Conservation (phyloP, 1,140 invertebrate species). For the Caenorhabditis remanei region DNA sequence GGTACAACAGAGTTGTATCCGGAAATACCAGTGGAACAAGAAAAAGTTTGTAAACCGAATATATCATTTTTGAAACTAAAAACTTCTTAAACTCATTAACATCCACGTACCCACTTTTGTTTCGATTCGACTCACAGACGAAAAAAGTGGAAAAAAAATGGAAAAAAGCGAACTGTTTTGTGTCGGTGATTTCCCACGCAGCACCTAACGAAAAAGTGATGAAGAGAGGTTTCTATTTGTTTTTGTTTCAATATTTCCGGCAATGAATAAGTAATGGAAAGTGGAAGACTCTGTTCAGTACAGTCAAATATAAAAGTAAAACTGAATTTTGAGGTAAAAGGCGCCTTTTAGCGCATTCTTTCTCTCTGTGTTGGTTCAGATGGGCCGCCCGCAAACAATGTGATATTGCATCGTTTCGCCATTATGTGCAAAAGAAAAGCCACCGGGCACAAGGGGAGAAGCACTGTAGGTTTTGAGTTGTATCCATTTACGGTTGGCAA, state of each 20-base stretch:
- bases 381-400: conserved; percentile 49
- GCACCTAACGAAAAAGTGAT: neutral
- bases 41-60: too few species aligned
- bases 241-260: conserved; percentile 26
- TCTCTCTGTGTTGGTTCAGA: conserved; percentile 47
- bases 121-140: neutral
- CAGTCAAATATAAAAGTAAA: conserved; percentile 11
- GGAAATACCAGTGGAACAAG: too few species aligned
- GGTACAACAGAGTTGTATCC: neutral
- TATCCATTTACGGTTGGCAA: conserved; percentile 43
- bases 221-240: conserved; percentile 45
- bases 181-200: conserved; percentile 36
- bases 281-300: neutral
- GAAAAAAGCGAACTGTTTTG: conserved; percentile 39
- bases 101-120: neutral
- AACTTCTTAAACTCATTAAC: neutral
- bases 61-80: neutral
- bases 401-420: conserved; percentile 53
- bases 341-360: conserved; percentile 34
- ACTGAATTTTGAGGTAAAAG: conserved; percentile 42
- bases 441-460: neutral
- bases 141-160: neutral
- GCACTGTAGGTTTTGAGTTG: conserved; percentile 50
- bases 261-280: neutral
- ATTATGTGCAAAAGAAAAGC: conserved; percentile 46